Percentiles rank a stretch among this genome's conserved stretches.
Conservation (phyloP, 2,888 invertebrate species). For the Scotopteryx bipunctaria region DNA sequence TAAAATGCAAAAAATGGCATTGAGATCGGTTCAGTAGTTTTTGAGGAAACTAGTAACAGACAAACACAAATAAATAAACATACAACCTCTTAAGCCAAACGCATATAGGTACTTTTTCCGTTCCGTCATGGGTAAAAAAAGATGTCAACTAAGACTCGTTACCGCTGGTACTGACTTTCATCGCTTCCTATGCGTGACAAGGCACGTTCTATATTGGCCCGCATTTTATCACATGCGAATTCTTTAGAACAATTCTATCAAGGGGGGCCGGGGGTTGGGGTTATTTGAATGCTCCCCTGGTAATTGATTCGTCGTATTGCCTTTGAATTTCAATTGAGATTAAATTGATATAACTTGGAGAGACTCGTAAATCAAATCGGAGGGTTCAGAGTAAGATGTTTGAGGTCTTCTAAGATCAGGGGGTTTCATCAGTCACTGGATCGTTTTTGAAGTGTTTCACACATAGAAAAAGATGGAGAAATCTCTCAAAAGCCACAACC, state of each 20-base stretch:
- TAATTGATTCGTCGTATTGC: constrained; percentile 29
- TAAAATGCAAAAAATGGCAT: too few species aligned
- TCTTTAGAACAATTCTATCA: constrained; percentile 80
- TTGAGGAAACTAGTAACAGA: too few species aligned
- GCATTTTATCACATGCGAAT: constrained; percentile 80
- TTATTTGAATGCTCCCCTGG: constrained; percentile 65
- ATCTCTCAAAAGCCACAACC: too few species aligned
- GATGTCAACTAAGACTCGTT: too few species aligned
- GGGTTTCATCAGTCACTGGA: background rate
- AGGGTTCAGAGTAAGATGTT: constrained; percentile 25
- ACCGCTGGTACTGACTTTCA: constrained; percentile 5
- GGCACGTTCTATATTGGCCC: constrained; percentile 62
- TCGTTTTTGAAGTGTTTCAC: too few species aligned
- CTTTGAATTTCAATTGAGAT: constrained; percentile 51
- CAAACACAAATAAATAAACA: too few species aligned
- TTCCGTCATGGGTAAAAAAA: too few species aligned
- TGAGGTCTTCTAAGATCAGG: background rate
- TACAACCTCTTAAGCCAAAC: too few species aligned
- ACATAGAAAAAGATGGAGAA: too few species aligned
- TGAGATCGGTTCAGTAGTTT: too few species aligned
- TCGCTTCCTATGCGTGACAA: constrained; percentile 31
- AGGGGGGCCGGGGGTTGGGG: constrained; percentile 51
- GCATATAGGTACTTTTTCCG: too few species aligned
- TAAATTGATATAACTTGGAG: constrained; percentile 77
- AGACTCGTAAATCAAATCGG: constrained; percentile 56